Conservation (phyloP, 2,113 vertebrate genomes). For the Neodon shergylaensis region DNA sequence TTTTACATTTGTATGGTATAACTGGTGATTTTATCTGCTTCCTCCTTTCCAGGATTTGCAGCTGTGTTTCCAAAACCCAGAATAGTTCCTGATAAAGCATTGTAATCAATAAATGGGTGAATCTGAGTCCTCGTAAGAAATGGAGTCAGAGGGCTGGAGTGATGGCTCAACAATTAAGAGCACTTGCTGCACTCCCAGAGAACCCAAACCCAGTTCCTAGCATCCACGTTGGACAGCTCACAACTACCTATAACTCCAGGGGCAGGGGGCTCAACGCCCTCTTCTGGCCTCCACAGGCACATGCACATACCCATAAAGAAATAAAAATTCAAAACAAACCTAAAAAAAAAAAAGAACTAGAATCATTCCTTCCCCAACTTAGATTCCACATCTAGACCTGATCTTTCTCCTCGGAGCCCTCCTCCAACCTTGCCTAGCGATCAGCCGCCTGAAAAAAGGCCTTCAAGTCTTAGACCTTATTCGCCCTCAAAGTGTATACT, state of each 20-base stretch:
- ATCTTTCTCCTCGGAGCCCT: background rate
- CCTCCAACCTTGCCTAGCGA: background rate
- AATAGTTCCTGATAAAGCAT: background rate
- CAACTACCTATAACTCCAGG: background rate
- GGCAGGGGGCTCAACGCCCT: background rate
- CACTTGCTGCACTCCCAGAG: background rate
- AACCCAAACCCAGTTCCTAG: background rate
- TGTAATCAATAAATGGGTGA: slow-evolving; percentile 28
- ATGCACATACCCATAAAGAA: background rate
- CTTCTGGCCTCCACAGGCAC: background rate
- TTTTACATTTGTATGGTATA: background rate
- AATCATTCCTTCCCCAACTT: slow-evolving; percentile 14
- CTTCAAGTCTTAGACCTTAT: slow-evolving; percentile 4
- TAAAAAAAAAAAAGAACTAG: background rate
- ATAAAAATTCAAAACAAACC: background rate
- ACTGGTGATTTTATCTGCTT: slow-evolving; percentile 1
- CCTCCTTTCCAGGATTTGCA: background rate
- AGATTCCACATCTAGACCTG: background rate
- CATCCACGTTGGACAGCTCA: background rate
- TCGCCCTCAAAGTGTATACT: slow-evolving; percentile 21
- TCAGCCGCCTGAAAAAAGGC: slow-evolving; percentile 33
- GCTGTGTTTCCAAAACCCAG: background rate
- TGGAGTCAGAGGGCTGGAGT: background rate
- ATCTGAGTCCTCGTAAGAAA: background rate
- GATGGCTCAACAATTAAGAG: background rate